Conservation (phyloP, 2,888 invertebrate species). For the Parnassius mnemosyne region DNA sequence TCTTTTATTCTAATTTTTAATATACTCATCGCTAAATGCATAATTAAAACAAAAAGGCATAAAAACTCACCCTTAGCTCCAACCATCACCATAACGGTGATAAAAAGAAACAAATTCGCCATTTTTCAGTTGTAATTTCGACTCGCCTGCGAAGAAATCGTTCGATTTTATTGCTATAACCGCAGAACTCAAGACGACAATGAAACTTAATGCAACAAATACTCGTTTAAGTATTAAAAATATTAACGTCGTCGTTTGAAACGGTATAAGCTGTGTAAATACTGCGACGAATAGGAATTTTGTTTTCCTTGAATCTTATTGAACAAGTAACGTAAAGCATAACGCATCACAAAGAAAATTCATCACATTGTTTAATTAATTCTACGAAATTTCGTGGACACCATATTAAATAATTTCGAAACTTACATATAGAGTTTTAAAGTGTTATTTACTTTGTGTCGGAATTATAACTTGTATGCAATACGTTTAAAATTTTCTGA, state of each 20-base stretch:
- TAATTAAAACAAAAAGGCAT: neutral
- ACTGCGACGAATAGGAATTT: slow-evolving; percentile 50
- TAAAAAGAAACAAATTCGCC: slow-evolving; percentile 19
- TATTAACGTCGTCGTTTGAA: slow-evolving; percentile 44
- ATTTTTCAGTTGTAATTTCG: slow-evolving; percentile 13
- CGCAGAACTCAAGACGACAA: slow-evolving; percentile 45
- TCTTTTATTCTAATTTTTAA: too few relatives aligned
- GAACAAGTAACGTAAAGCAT: slow-evolving; percentile 21
- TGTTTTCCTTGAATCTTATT: slow-evolving; percentile 39
- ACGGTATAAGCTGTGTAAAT: slow-evolving; percentile 58
- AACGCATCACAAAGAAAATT: slow-evolving; percentile 19
- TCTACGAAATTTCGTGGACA: slow-evolving; percentile 2
- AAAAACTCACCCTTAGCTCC: slow-evolving; percentile 23
- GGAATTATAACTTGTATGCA: neutral
- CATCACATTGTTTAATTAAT: neutral
- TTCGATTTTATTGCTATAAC: slow-evolving; percentile 32
- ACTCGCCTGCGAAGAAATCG: slow-evolving; percentile 5
- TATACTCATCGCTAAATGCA: neutral
- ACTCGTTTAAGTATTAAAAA: slow-evolving; percentile 57
- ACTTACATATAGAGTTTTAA: slow-evolving; percentile 3
- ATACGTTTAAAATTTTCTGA: slow-evolving; percentile 1
- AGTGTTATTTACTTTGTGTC: slow-evolving; percentile 3
- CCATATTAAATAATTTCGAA: neutral
- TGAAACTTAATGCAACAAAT: slow-evolving; percentile 43
- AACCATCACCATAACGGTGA: slow-evolving; percentile 6